phyloP scores from a whole-genome alignment of 2,113 vertebrate species.

The Potamarius usumacintae region DNA sequence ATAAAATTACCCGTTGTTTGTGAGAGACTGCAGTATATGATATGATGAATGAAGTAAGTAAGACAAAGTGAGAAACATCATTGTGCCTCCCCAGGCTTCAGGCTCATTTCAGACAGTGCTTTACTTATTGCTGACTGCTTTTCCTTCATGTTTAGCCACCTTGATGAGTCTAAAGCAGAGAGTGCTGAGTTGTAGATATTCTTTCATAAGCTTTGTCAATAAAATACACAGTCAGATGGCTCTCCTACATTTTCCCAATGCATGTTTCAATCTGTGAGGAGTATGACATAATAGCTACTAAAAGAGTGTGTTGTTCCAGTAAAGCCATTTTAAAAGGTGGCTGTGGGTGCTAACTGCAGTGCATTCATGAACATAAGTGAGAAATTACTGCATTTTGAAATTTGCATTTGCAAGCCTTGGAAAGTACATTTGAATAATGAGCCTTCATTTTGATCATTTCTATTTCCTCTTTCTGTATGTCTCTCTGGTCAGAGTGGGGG shows the following conservation, averaged over 20 bases:
- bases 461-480: background rate
- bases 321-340: conserved; percentile 15
- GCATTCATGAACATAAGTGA: background rate
- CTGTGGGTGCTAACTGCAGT: background rate
- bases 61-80: background rate
- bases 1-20: background rate
- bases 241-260: background rate
- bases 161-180: background rate
- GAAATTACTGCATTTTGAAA: conserved; percentile 13
- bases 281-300: background rate
- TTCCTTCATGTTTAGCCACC: background rate
- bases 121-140: background rate
- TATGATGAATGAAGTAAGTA: background rate
- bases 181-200: background rate
- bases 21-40: background rate
- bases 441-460: background rate
- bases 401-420: conserved; percentile 28
- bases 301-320: background rate
- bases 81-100: background rate
- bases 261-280: background rate
- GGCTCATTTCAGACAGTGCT: background rate
- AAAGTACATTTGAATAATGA: conserved; percentile 36
- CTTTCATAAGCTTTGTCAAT: background rate
- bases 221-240: background rate
- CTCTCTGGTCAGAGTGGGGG: background rate